Conservation (phyloP, 2,113 vertebrate species). For the Sterrhoptilus dennistouni region DNA sequence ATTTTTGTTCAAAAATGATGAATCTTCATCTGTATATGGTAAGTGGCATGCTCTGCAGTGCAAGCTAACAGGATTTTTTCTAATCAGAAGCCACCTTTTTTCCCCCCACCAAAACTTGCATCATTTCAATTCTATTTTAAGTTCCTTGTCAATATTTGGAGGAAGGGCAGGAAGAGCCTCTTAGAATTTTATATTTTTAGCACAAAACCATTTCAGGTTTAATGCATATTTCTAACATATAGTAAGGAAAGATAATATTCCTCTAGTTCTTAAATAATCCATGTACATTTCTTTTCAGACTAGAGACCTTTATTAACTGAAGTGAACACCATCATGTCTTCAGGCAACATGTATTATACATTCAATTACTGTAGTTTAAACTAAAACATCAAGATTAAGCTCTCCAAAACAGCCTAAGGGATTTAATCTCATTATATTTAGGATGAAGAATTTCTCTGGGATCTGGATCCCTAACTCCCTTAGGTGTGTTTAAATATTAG, state of each 20-base stretch:
- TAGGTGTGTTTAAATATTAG: neutral
- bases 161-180: neutral
- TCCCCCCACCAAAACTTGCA: fast-evolving
- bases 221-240: neutral
- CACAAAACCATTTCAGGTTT: neutral
- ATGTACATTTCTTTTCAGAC: constrained; percentile 27
- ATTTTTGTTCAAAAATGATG: neutral
- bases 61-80: neutral
- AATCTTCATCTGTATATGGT: neutral
- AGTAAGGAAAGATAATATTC: neutral
- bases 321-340: constrained; percentile 30
- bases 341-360: constrained; percentile 53
- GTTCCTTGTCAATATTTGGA: neutral
- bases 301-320: constrained; percentile 21
- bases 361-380: constrained; percentile 45
- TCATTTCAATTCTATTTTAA: neutral
- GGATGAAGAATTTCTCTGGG: neutral
- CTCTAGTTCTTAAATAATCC: constrained; percentile 52
- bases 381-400: constrained; percentile 45
- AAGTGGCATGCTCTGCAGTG: neutral
- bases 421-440: constrained; percentile 10
- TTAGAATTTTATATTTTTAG: neutral
- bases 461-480: neutral
- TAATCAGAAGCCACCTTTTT: neutral
- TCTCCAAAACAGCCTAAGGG: constrained; percentile 29